phyloP scores from a whole-genome alignment of 1,140 invertebrate species.

The Proctacanthus coquilletti region DNA sequence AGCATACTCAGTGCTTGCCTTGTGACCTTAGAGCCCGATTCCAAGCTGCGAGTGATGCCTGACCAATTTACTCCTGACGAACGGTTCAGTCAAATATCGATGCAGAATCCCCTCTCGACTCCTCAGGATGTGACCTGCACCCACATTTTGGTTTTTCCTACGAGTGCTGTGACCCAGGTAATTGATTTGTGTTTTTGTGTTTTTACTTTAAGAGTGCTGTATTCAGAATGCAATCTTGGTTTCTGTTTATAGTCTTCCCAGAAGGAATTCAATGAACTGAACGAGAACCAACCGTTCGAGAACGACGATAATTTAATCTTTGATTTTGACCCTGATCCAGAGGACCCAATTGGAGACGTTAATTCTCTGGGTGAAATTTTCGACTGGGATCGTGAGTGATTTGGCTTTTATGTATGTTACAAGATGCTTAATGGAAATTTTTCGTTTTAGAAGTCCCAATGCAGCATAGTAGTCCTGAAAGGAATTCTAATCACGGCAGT shows the following conservation, averaged over 20 bases:
- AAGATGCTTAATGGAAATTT: neutral
- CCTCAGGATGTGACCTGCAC: conserved; percentile 91
- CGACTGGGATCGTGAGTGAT: conserved; percentile 6
- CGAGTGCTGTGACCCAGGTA: conserved; percentile 89
- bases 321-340: conserved; percentile 35
- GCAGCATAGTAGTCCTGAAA: conserved; percentile 15
- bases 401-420: conserved; percentile 5
- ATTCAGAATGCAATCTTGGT: too few relatives aligned
- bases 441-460: neutral
- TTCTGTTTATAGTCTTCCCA: conserved; percentile 54
- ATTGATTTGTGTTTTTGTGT: conserved; percentile 10
- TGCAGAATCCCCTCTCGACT: conserved; percentile 71
- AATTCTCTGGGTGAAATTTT: neutral
- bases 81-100: conserved; percentile 68
- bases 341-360: conserved; percentile 4
- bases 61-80: conserved; percentile 90
- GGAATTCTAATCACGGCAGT: conserved; percentile 24
- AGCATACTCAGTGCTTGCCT: conserved; percentile 93
- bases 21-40: conserved; percentile 91
- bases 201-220: too few relatives aligned
- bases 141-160: conserved; percentile 97
- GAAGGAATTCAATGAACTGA: conserved; percentile 61
- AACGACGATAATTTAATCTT: conserved; percentile 26
- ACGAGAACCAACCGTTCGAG: conserved; percentile 35
- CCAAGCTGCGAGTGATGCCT: conserved; percentile 81